Evolutionary conservation across 2,797 vertebrate genomes (phyloP).

Genomic region (Danio kyathit): DNA sequence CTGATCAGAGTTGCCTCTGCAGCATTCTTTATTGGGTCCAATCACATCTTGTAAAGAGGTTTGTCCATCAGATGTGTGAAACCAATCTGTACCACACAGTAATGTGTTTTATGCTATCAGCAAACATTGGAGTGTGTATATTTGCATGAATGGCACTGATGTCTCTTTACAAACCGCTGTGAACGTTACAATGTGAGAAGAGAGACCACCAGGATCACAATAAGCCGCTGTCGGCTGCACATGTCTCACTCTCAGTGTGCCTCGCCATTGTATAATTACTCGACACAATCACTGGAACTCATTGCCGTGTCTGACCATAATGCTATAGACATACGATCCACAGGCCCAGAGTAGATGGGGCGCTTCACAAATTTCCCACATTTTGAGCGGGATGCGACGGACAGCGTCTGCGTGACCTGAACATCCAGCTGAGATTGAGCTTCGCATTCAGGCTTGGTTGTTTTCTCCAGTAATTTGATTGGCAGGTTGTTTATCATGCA

Average conservation of each 20-base stretch:
- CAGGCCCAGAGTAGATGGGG: constrained; percentile 33
- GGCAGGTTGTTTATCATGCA: constrained; percentile 80
- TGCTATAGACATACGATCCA: constrained; percentile 26
- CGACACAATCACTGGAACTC: constrained; percentile 37
- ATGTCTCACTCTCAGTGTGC: constrained; percentile 29
- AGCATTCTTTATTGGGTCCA: constrained; percentile 33
- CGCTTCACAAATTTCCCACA: constrained; percentile 35
- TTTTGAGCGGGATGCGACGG: constrained; percentile 17
- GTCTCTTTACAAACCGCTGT: not conserved
- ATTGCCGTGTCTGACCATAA: constrained; percentile 49
- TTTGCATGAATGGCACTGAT: not conserved
- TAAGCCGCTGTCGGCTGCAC: constrained; percentile 30
- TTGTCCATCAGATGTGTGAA: constrained; percentile 31
- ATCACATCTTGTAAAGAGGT: constrained; percentile 35
- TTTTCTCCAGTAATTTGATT: constrained; percentile 72
- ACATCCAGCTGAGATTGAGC: constrained; percentile 52
- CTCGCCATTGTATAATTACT: constrained; percentile 27
- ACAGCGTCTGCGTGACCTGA: constrained; percentile 53
- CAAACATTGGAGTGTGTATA: not conserved
- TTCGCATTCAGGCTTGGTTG: constrained; percentile 64
- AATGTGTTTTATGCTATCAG: constrained; percentile 7
- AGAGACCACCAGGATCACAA: constrained; percentile 21
- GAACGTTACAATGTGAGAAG: constrained; percentile 14
- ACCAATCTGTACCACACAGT: constrained; percentile 3
- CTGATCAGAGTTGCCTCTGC: constrained; percentile 63